phyloP scores from a whole-genome alignment of 2,797 vertebrate species.

The Cyclura pinguis region DNA sequence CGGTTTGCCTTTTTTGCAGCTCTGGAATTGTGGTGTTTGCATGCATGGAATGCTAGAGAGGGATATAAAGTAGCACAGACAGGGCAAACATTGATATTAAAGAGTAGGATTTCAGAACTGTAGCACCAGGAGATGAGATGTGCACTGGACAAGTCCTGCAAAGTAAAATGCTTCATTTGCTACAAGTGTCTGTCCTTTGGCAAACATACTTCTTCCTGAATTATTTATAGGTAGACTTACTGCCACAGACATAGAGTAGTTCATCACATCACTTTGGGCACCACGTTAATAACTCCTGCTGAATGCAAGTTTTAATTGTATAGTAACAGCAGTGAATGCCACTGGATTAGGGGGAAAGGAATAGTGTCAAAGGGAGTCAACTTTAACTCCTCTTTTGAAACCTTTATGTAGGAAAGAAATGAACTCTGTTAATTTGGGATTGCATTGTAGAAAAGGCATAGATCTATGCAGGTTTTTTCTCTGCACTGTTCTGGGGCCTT shows the following conservation, averaged over 20 bases:
- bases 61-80: slow-evolving; percentile 11
- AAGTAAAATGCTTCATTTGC: slow-evolving; percentile 42
- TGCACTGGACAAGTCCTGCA: neutral
- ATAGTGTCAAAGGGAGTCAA: slow-evolving; percentile 55
- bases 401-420: slow-evolving; percentile 43
- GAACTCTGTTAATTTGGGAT: slow-evolving; percentile 69
- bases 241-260: slow-evolving; percentile 33
- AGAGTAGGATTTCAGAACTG: slow-evolving; percentile 2
- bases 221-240: slow-evolving; percentile 46
- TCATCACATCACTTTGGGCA: slow-evolving; percentile 29
- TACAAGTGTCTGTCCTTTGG: slow-evolving; percentile 25
- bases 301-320: slow-evolving; percentile 32
- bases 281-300: neutral
- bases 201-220: slow-evolving; percentile 33
- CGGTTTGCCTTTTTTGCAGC: neutral
- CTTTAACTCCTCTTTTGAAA: slow-evolving; percentile 63
- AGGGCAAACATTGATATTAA: slow-evolving; percentile 19
- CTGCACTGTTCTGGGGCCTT: neutral
- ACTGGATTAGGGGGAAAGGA: slow-evolving; percentile 47
- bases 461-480: slow-evolving; percentile 54
- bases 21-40: neutral
- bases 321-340: slow-evolving; percentile 69
- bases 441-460: slow-evolving; percentile 59
- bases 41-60: neutral
- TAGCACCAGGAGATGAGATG: slow-evolving; percentile 11